A percentile compares a stretch with the other conserved stretches of the same genome.
phyloP scores from a whole-genome alignment of 2,888 invertebrate species.

The Oxyscelio sp. region DNA sequence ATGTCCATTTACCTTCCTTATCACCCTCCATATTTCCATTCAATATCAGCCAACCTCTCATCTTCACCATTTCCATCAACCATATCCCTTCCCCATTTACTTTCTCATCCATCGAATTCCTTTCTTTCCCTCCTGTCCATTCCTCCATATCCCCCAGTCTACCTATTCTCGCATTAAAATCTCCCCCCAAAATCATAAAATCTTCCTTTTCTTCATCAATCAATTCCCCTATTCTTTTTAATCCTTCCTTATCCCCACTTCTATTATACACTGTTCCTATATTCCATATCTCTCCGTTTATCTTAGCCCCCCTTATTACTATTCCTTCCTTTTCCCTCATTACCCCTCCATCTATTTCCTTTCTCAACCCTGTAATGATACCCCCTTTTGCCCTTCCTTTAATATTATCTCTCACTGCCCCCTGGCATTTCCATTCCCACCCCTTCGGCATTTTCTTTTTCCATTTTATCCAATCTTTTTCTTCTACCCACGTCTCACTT shows the following conservation, averaged over 20 bases:
- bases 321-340: no score
- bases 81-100: background rate
- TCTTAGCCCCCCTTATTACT: background rate
- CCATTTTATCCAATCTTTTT: no score
- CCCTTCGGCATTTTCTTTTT: no score
- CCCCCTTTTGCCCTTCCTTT: background rate
- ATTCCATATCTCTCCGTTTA: background rate
- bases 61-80: background rate
- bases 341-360: no score
- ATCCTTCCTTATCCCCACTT: background rate
- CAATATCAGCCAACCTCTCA: no score
- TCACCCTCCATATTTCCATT: background rate
- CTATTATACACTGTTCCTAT: background rate
- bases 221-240: background rate
- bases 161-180: no score
- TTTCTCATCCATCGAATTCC: background rate
- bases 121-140: background rate
- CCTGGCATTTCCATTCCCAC: no score
- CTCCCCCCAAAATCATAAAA: background rate
- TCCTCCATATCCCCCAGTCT: background rate
- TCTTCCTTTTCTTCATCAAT: no score
- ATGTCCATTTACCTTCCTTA: background rate
- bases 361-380: no score
- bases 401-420: no score
- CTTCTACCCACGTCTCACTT: background rate